Evolutionary conservation across 2,113 vertebrate species (phyloP), one percentile per base, ranked within the genome.

Genomic region (Mesembrinibis cayennensis): DNA sequence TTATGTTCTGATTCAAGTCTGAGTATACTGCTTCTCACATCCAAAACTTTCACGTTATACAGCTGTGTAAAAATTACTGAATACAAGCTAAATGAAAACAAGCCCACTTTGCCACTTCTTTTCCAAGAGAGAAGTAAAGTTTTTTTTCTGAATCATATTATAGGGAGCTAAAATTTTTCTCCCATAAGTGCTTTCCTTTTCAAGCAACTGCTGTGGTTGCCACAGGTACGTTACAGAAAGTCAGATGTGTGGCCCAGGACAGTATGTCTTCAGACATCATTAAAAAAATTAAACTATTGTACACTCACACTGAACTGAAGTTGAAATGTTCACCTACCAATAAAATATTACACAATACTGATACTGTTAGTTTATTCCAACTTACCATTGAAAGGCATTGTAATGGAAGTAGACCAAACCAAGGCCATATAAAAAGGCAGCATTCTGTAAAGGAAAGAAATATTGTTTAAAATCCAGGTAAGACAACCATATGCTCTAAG

Each of bases 371-470:
- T 69, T 94, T 58, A 78, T 52, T 74, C 80, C 79, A 97, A 99
- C 99, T 99, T 98, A 99, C 99, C 99, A 99, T 82, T 99, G 99
- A 99, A 99, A 99, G 97, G 99, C 99, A 98, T 99, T 99, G 98
- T 99, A 99, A 99, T 99, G 98, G 99, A 99, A 99, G 99, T 99
- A 99, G 98, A 99, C 99, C 99, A 99, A 99, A 98, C 99, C 99
- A 97, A 99, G 99, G 98, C 99, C 99, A 94, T 99, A 99, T 98
- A 99, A 99, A 99, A 99, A 99, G 99, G 99, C 98, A 99, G 99
- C 99, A 99, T 99, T 99, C 99, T 99, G 98, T 70, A 98, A 98
- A 96, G 74, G 85, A 98, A 98, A 90, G 42, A 89, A 91, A 97
- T 63, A 97, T 34, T 36, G 29, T 95, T 93, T 83, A 91, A 90